Percentiles rank a stretch among this genome's conserved stretches.
These are phyloP conservation scores for Colletes gigas DNA, from an alignment of 1,140 invertebrate genomes.

Conservation along the genomic window DNA sequence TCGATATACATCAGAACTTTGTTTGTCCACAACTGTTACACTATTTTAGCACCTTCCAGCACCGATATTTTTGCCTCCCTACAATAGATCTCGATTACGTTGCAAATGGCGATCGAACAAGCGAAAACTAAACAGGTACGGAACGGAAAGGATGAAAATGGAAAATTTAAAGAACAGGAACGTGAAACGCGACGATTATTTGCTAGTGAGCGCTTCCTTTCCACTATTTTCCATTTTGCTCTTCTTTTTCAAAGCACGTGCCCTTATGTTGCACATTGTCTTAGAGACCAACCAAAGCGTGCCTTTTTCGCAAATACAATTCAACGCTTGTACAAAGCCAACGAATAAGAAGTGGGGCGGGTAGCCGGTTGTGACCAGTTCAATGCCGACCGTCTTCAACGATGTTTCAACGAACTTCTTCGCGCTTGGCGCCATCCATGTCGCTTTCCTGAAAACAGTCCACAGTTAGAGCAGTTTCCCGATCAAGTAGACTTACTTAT, in stretches of 20 bases:
- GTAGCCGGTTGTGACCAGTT: constrained; percentile 89
- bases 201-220: neutral
- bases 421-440: constrained; percentile 90
- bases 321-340: constrained; percentile 80
- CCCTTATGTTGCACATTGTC: constrained; percentile 84
- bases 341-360: constrained; percentile 87
- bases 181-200: neutral
- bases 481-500: neutral
- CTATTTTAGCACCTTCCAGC: no score
- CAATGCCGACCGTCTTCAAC: constrained; percentile 89
- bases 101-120: no score
- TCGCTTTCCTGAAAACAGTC: constrained; percentile 82
- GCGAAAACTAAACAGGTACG: no score
- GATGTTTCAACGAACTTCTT: constrained; percentile 89
- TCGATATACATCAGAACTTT: no score
- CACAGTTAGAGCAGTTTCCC: neutral
- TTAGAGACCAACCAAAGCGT: constrained; percentile 83
- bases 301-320: constrained; percentile 80
- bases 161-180: constrained; percentile 27
- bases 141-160: no score
- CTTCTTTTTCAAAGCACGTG: constrained; percentile 77
- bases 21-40: no score
- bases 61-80: no score
- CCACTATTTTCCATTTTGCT: neutral
- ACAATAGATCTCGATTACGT: no score